phyloP scores from a whole-genome alignment of 2,888 invertebrate genomes.

The Dinocampus coccinellae region DNA sequence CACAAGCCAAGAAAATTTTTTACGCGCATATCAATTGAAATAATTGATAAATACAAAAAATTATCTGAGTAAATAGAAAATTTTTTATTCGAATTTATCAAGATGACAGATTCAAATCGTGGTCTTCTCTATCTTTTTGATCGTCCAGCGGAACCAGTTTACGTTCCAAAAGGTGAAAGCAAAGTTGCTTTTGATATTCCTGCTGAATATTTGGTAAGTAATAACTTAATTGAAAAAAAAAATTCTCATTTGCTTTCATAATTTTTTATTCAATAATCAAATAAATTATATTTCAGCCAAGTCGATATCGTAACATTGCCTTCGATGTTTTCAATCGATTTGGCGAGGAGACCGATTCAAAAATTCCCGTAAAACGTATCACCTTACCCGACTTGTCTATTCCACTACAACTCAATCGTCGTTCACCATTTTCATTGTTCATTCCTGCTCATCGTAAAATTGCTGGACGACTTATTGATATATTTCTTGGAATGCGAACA shows the following conservation, averaged over 20 bases:
- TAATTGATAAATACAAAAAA: not conserved
- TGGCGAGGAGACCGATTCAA: slow-evolving; percentile 68
- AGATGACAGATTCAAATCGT: slow-evolving; percentile 38
- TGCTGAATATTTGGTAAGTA: slow-evolving; percentile 76
- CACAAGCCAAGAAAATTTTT: not conserved
- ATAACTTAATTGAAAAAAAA: not conserved
- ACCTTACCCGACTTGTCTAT: slow-evolving; percentile 75
- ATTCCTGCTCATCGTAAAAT: slow-evolving; percentile 79
- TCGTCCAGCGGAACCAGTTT: slow-evolving; percentile 82
- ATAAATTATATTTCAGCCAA: slow-evolving; percentile 61
- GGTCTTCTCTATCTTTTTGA: slow-evolving; percentile 74
- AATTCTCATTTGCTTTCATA: not conserved
- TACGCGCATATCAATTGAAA: not conserved
- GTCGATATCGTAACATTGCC: slow-evolving; percentile 73
- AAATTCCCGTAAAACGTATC: slow-evolving; percentile 75
- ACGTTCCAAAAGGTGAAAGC: slow-evolving; percentile 80
- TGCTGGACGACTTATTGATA: slow-evolving; percentile 78
- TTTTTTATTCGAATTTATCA: not conserved
- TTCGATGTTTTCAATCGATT: slow-evolving; percentile 74
- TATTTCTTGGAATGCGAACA: slow-evolving; percentile 80
- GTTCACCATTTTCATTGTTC: slow-evolving; percentile 82
- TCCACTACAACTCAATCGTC: slow-evolving; percentile 75
- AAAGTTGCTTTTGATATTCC: slow-evolving; percentile 76
- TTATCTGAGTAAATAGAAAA: not conserved
- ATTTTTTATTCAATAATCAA: not conserved